phyloP scores from a whole-genome alignment of 2,888 invertebrate species.

The Metopia argyrocephala region DNA sequence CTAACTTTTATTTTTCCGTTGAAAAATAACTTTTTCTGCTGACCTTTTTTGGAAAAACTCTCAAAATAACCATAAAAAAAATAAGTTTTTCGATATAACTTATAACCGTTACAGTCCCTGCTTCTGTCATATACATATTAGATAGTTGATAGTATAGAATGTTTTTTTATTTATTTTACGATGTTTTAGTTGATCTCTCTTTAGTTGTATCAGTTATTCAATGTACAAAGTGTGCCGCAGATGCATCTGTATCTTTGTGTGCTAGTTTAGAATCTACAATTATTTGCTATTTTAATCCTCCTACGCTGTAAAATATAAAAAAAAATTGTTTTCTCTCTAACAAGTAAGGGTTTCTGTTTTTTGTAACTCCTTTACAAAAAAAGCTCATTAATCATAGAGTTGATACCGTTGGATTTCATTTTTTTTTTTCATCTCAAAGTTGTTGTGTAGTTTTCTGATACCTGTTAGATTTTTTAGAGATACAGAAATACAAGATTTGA shows the following conservation, averaged over 20 bases:
- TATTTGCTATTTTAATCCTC: slow-evolving; percentile 51
- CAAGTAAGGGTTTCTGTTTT: slow-evolving; percentile 11
- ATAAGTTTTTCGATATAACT: no score
- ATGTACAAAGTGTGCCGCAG: no score
- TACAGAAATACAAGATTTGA: slow-evolving; percentile 30
- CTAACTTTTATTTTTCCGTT: no score
- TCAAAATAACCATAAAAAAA: no score
- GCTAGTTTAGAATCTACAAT: slow-evolving; percentile 18
- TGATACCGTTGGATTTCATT: slow-evolving; percentile 36
- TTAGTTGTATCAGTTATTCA: no score
- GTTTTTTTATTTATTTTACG: background rate
- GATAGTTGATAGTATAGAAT: background rate
- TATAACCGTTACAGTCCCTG: no score
- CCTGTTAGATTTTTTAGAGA: slow-evolving; percentile 51
- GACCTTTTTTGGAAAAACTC: no score
- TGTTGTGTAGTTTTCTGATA: slow-evolving; percentile 35
- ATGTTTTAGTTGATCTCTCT: background rate
- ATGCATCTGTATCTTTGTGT: background rate
- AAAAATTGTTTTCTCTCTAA: background rate
- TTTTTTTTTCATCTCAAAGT: slow-evolving; percentile 17
- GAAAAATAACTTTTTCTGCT: no score
- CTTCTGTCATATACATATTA: background rate
- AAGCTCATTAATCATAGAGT: slow-evolving; percentile 60
- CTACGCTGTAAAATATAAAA: slow-evolving; percentile 37
- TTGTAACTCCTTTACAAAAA: slow-evolving; percentile 2